phyloP scores from a whole-genome alignment of 2,113 vertebrate species.

The Ascaphus truei region DNA sequence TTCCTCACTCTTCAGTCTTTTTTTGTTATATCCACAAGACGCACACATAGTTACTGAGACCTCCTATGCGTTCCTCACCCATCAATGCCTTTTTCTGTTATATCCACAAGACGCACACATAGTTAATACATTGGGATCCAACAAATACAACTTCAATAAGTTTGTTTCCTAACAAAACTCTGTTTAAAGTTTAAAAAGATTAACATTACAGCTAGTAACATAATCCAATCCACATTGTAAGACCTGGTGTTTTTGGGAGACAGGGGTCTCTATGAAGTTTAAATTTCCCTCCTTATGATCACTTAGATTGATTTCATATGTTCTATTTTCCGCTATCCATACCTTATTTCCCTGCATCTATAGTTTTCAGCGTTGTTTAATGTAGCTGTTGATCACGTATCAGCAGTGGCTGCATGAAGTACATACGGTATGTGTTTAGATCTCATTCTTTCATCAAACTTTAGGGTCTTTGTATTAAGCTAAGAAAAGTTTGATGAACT shows the following conservation, averaged over 20 bases:
- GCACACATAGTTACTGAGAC: no score
- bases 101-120: no score
- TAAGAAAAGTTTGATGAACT: neutral
- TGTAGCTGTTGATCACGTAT: neutral
- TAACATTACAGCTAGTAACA: neutral
- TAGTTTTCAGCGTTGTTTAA: neutral
- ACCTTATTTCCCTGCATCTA: neutral
- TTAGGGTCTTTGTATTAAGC: no score
- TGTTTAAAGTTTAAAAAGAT: neutral
- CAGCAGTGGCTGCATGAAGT: neutral
- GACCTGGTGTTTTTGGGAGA: neutral
- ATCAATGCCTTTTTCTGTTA: no score
- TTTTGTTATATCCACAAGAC: no score
- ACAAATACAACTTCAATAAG: neutral
- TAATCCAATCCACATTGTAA: neutral
- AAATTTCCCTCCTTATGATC: neutral
- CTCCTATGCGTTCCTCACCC: no score
- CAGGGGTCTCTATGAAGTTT: neutral
- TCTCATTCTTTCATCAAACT: no score
- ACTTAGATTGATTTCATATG: neutral
- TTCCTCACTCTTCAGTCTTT: no score
- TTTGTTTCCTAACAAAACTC: neutral
- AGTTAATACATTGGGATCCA: neutral
- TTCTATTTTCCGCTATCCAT: neutral
- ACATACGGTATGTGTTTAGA: neutral